phyloP scores from a whole-genome alignment of 2,797 vertebrate species.

The Petrocephalus schoutedeni region DNA sequence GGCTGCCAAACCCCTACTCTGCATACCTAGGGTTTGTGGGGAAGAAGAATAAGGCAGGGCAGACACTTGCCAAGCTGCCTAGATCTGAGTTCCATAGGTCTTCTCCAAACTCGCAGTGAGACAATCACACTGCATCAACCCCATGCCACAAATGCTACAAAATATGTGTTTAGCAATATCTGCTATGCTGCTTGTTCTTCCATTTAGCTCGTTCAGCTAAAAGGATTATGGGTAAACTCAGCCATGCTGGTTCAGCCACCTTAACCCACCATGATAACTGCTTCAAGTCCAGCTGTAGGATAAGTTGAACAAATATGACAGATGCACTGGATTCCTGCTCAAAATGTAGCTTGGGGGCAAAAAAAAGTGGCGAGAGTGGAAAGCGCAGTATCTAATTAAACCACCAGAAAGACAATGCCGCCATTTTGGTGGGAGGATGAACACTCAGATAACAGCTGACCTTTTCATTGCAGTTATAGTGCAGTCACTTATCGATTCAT shows the following conservation, averaged over 20 bases:
- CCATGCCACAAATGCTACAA: not conserved
- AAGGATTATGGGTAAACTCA: not conserved
- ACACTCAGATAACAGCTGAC: not conserved
- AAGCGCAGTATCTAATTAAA: not conserved
- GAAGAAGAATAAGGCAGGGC: not conserved
- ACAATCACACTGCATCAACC: not conserved
- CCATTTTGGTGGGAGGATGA: not conserved
- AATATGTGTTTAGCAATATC: not conserved
- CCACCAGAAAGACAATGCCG: not conserved
- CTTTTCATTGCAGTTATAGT: not conserved
- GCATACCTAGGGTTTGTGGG: not conserved
- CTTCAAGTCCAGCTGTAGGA: not conserved
- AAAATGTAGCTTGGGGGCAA: not conserved
- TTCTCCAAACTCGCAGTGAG: not conserved
- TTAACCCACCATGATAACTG: not conserved
- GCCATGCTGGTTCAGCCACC: not conserved
- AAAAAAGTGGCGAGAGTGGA: not conserved
- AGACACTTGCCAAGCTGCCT: not conserved
- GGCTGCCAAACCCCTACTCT: not conserved
- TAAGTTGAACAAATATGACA: not conserved
- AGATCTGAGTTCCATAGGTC: not conserved
- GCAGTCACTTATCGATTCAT: not conserved
- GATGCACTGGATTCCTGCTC: not conserved
- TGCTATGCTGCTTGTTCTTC: not conserved
- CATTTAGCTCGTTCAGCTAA: not conserved